Evolutionary conservation across 2,113 vertebrate species (phyloP).

Genomic region (Azemiops feae): DNA sequence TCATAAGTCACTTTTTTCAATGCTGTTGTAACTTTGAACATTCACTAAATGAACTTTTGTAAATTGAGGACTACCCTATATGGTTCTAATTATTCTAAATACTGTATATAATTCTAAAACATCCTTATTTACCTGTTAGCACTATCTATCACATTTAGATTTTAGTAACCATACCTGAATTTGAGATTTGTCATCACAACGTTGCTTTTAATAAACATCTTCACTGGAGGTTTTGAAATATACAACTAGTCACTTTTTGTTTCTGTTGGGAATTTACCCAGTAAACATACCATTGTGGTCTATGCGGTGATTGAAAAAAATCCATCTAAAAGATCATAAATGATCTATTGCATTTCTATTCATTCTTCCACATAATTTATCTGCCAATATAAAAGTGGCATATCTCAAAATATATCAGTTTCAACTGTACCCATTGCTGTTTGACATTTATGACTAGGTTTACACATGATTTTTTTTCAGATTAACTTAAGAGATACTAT

Average conservation of each 20-base stretch:
- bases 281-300: background rate
- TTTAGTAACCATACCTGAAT: background rate
- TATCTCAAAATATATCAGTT: background rate
- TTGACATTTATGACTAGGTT: constrained; percentile 1
- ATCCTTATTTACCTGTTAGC: background rate
- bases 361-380: background rate
- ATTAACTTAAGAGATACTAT: background rate
- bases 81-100: background rate
- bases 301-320: background rate
- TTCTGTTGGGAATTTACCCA: background rate
- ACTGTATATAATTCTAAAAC: background rate
- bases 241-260: background rate
- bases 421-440: background rate
- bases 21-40: background rate
- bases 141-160: background rate
- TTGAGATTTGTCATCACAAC: background rate
- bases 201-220: background rate
- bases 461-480: background rate
- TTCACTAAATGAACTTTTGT: background rate
- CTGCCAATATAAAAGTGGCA: background rate
- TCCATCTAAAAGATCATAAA: background rate
- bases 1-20: background rate
- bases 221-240: background rate
- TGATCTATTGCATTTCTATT: background rate
- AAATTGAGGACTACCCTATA: background rate